Conservation (phyloP, 2,113 vertebrate genomes). For the Cercopithecus mona region DNA sequence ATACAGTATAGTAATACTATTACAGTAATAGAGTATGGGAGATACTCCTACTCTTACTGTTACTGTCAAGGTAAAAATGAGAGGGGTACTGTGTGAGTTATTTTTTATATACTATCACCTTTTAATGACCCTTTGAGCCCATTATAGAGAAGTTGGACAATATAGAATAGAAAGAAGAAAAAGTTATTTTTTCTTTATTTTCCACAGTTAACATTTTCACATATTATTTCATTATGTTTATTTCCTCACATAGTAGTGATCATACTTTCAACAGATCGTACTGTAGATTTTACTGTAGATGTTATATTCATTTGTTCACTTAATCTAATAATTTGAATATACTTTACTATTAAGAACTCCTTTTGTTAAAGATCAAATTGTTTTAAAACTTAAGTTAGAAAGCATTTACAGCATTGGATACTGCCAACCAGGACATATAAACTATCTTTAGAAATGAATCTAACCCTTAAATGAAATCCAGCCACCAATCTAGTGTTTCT, state of each 20-base stretch:
- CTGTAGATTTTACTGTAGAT: background rate
- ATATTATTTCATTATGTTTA: background rate
- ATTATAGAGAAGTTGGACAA: background rate
- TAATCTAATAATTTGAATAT: background rate
- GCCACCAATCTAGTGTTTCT: background rate
- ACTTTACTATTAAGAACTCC: background rate
- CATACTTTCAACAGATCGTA: background rate
- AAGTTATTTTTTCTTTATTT: background rate
- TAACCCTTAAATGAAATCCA: background rate
- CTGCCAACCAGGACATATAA: background rate
- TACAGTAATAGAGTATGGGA: background rate
- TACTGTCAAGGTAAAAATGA: too few relatives aligned
- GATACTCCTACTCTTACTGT: too few relatives aligned
- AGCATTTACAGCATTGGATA: background rate
- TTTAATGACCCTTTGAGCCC: background rate
- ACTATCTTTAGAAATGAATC: conserved; percentile 31
- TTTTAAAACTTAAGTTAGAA: background rate
- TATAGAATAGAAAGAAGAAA: background rate
- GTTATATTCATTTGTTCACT: background rate
- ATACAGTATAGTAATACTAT: too few relatives aligned
- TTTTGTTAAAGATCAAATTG: background rate
- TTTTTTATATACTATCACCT: background rate
- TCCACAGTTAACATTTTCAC: background rate
- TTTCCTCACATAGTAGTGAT: background rate
- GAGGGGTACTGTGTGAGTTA: background rate